Evolutionary conservation across 2,113 vertebrate genomes (phyloP), one percentile per base, ranked within the genome.

Genomic region (Halcyon senegalensis): DNA sequence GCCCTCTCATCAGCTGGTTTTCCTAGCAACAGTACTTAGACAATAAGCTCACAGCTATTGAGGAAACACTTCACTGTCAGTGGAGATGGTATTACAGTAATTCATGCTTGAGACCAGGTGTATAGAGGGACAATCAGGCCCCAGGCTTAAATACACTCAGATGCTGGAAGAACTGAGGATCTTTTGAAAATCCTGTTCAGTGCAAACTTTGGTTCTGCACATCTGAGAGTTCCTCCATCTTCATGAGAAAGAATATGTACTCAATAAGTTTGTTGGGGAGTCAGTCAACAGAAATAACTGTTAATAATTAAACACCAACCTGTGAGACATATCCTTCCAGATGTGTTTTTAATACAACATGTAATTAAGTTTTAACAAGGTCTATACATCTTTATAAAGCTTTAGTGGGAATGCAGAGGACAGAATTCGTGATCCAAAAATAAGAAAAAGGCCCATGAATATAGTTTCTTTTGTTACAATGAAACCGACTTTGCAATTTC

Each of bases 341-440:
- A 23, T 37, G 21, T 63, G 44, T 64, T 95, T 75, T 92, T 80
- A 73, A 72, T 75, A 78, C 13, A 41, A 56, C 21, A 24, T 59
- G 23, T 84, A 92, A 75, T 86, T 63, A 90, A 84, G 81, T 75
- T 93, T 89, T 81, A 85, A 81, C 30, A 74, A 90, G 68, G 14
- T 84, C 81, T 92, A 23, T 88, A 84, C 21, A 43, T 20, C 14
- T 93, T 35, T 92, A 3, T 59, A 50, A 81, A 88, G 6, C 25
- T 88, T 53, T 33, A 64, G 35, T 72, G 48, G 28, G 35, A 87
- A 81, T 31, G 10, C 19, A 73, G 62, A 73, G n/a, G 53, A 58
- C 55, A 75, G 30, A 89, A 74, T 11, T 75, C 33, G 39, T 68
- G 30, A 77, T 69, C 59, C 75, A 72, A 64, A 64, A 81, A 86